phyloP scores from a whole-genome alignment of 2,888 invertebrate genomes.

The Parapristionchus giblindavisi region DNA sequence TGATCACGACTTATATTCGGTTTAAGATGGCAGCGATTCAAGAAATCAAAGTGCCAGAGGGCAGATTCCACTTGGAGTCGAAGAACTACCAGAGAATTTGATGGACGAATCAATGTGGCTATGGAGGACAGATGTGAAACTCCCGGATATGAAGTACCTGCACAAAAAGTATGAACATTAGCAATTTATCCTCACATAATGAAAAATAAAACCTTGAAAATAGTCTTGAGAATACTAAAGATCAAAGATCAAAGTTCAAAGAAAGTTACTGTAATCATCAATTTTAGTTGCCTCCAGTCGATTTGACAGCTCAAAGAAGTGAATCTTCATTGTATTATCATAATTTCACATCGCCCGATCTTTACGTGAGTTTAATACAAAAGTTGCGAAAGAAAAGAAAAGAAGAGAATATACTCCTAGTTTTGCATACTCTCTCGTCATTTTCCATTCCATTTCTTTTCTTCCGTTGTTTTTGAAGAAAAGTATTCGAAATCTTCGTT shows the following conservation, averaged over 20 bases:
- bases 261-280: too few species aligned
- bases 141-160: constrained; percentile 10
- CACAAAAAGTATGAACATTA: background rate
- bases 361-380: constrained; percentile 9
- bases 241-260: too few species aligned
- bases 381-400: background rate
- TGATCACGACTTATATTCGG: too few species aligned
- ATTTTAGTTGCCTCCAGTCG: background rate
- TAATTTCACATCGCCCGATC: constrained; percentile 18
- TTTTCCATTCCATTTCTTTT: too few species aligned
- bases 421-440: too few species aligned
- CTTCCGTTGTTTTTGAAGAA: too few species aligned
- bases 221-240: too few species aligned
- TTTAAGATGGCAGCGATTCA: constrained; percentile 13
- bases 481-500: too few species aligned
- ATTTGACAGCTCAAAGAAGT: constrained; percentile 7
- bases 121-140: constrained; percentile 9
- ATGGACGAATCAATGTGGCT: constrained; percentile 14
- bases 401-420: too few species aligned
- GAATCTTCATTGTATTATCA: constrained; percentile 22
- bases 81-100: constrained; percentile 9
- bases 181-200: background rate
- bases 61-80: constrained; percentile 5
- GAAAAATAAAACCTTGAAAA: background rate
- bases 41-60: constrained; percentile 7